Evolutionary conservation across 2,113 vertebrate species (phyloP), one percentile per base, ranked within the genome.

Genomic region (Epinephelus cyanopodus): DNA sequence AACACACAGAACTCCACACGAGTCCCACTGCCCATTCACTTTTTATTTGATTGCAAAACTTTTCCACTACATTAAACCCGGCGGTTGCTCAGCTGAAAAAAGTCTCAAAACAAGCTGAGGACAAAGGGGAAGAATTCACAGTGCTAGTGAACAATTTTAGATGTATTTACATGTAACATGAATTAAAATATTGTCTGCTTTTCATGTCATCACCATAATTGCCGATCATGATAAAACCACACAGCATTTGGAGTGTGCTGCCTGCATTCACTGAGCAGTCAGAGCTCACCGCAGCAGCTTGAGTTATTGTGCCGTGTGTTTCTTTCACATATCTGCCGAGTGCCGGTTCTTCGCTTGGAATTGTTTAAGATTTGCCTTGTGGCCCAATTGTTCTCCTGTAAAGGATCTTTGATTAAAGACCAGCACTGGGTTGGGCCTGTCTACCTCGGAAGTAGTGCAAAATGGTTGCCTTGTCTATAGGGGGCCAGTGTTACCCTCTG

Each of bases 321-420:
- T 78, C 29, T 69, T 47, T 33, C 57, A 85, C 52, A 81, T 89
- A 90, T 90, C 73, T 90, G 87, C 85, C 77, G 85, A 88, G 77
- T 57, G 62, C 71, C 63, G 33, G 66, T 83, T 89, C 69, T 87
- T 67, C 6, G 27, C 61, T 58, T 79, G 86, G 86, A 81, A 86
- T 85, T 92, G 77, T 92, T 90, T 88, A 67, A 89, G 84, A 89
- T 91, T 87, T 92, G 25, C 79, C 56, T 71, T 90, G 84, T 88
- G 89, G 74, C 77, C 83, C 88, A 88, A 95, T 94, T 95, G 93
- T 95, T 95, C 88, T 94, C 82, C 87, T 92, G 91, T 92, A 91
- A 89, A 87, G 83, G 74, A 91, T 92, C 83, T 92, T 85, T 93
- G 88, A 92, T 95, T 91, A 89, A 93, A 90, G 85, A 92, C 82